Evolutionary conservation across 2,113 vertebrate species (phyloP).

Genomic region (Notarius lentiginosus): DNA sequence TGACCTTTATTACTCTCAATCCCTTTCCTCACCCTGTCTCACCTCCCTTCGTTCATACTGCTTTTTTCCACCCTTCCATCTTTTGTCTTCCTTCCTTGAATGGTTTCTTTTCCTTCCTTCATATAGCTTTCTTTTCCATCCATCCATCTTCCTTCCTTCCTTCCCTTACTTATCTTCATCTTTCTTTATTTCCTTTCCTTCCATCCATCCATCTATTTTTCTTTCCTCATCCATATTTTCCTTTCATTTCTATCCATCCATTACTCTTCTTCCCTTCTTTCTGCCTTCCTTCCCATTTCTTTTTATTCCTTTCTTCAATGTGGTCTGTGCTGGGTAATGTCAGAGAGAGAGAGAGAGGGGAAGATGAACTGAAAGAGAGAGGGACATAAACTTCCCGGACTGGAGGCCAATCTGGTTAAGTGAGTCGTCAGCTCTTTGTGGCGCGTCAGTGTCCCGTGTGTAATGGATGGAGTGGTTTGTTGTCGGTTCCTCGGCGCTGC

Average conservation of each 20-base stretch:
- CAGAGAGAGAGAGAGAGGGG: neutral
- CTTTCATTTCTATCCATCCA: neutral
- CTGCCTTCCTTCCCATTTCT: neutral
- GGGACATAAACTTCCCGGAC: neutral
- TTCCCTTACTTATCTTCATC: neutral
- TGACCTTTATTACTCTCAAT: neutral
- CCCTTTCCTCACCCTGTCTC: neutral
- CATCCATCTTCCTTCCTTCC: neutral
- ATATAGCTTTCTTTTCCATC: neutral
- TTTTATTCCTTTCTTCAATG: neutral
- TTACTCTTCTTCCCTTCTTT: neutral
- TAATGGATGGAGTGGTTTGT: conserved; percentile 58
- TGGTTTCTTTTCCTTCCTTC: no score
- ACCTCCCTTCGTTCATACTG: neutral
- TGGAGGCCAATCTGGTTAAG: conserved; percentile 55
- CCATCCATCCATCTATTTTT: no score
- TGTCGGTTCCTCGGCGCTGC: conserved; percentile 39
- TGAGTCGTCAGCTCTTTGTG: conserved; percentile 52
- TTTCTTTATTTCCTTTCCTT: neutral
- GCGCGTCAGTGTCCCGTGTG: conserved; percentile 54
- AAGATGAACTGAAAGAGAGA: neutral
- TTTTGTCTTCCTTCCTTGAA: no score
- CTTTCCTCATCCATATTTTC: no score
- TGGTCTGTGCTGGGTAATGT: neutral
- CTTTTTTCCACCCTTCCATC: no score